Conservation (phyloP, 2,797 vertebrate species). For the Dromococcyx pavoninus region DNA sequence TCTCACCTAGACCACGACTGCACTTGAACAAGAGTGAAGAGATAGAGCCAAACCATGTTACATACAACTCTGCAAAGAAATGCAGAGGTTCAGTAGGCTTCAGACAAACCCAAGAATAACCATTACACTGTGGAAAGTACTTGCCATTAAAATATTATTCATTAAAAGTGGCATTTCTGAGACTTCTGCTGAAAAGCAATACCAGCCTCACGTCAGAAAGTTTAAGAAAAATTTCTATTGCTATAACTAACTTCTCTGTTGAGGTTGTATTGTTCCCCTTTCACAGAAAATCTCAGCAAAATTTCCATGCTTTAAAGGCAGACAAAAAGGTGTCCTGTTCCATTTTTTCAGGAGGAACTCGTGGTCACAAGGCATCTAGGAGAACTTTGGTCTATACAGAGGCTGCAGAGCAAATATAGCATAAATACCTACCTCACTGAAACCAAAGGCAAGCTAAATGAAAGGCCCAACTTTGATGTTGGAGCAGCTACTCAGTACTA, state of each 20-base stretch:
- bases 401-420: neutral
- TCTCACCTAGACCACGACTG: neutral
- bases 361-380: neutral
- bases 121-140: slow-evolving; percentile 51
- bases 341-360: slow-evolving; percentile 12
- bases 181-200: slow-evolving; percentile 46
- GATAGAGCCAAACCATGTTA: slow-evolving; percentile 42
- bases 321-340: slow-evolving; percentile 29
- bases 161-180: slow-evolving; percentile 52
- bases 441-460: neutral
- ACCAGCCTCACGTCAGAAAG: slow-evolving; percentile 37
- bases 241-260: slow-evolving; percentile 40
- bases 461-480: neutral
- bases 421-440: neutral
- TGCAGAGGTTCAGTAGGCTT: slow-evolving; percentile 11
- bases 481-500: neutral
- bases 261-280: slow-evolving; percentile 34
- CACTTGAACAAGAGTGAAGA: neutral
- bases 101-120: slow-evolving; percentile 61
- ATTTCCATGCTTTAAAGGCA: neutral
- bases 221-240: slow-evolving; percentile 44
- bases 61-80: slow-evolving; percentile 8
- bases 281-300: neutral
- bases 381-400: neutral
- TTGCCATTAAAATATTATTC: slow-evolving; percentile 50